Base-by-base conservation (phyloP, 1,140 invertebrate species). In the Contarinia nasturtii region DNA sequence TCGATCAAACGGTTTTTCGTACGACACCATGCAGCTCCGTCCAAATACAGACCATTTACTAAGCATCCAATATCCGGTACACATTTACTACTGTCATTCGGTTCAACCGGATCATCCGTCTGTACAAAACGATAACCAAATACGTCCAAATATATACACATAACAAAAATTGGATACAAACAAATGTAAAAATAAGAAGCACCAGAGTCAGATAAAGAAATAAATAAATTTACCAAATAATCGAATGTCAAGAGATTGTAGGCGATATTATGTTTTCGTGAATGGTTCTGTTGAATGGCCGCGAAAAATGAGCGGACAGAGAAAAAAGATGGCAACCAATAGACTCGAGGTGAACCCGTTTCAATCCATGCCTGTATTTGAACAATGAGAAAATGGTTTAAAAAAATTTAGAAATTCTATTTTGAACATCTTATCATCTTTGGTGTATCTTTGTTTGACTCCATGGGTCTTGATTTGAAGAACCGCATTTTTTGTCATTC, bases 221-320 rank as follows among this genome's bases (percentile, higher is more conserved):
- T 27, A 27, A 27, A 19, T n/a, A 19, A 37, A 41, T 36, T 57
- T 63, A 83, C 79, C 57, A 78, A 67, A 58, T 84, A 93, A 57
- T 90, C 81, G 56, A 89, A 94, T 18, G 76, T 72, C 7, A 95
- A 68, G 48, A 91, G 73, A 72, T 95, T 88, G 52, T 94, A 93
- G 5, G 90, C 86, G 51, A 92, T 87, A 40, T 76, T 76, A 64
- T 86, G 86, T 64, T 89, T 91, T 53, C 92, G 72, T 5, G 91
- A 89, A 67, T 75, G 95, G 67, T 93, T 95, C 68, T 96, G 91
- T 54, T 88, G 79, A 15, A 81, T 85, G 20, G 89, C 91, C 7
- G 92, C 96, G 14, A 96, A 68, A 66, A 96, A 96, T 7, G 90
- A 89, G 69, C 95, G 90, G 0, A 91, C 91, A 60, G 94, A 95